Evolutionary conservation across 2,797 vertebrate species (phyloP), one percentile per base, ranked within the genome.

Genomic region (Halcyon smyrnensis): DNA sequence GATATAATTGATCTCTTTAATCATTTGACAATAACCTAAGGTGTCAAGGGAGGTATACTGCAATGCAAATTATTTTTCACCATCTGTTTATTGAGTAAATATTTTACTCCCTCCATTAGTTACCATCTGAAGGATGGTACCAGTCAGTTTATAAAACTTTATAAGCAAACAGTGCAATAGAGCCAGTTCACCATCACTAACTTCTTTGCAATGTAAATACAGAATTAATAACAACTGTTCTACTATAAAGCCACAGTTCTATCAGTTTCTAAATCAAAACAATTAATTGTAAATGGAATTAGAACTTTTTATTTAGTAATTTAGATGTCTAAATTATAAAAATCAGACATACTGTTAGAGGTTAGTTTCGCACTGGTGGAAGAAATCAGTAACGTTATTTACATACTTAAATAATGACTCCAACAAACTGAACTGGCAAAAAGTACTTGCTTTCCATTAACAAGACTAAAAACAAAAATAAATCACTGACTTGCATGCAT

Each of bases 71-170:
- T 41, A 60, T 25, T 73, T 91, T 90, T 48, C 30, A 75, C 68
- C 80, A 81, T 84, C 82, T 91, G 57, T 75, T 90, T 87, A 37
- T 48, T 76, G 70, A 4, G 5, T 51, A 94, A 87, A 87, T 87
- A 76, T 94, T 91, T 93, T 76, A 67, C 25, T 90, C 39, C 54
- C 36, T 87, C 74, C 39, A 53, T 87, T 86, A 84, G 74, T 69
- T 73, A 37, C 80, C 77, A 74, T 69, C 84, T 95, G 74, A 59
- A 93, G 88, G 70, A 87, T 57, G 46, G 67, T 78, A 50, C 43
- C 70, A 81, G 64, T 80, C 70, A 81, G 59, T 30, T 79, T 82
- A 67, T 36, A 54, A 73, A 91, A 87, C n/a, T 78, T 86, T n/a
- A 7, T 46, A 84, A 69, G 36, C 37, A 86, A 45, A 69, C 36